These are phyloP conservation scores for Mnemiopsis leidyi DNA, from an alignment of 37 sponge, comb jelly and placozoan genomes.

Conservation along the genomic window DNA sequence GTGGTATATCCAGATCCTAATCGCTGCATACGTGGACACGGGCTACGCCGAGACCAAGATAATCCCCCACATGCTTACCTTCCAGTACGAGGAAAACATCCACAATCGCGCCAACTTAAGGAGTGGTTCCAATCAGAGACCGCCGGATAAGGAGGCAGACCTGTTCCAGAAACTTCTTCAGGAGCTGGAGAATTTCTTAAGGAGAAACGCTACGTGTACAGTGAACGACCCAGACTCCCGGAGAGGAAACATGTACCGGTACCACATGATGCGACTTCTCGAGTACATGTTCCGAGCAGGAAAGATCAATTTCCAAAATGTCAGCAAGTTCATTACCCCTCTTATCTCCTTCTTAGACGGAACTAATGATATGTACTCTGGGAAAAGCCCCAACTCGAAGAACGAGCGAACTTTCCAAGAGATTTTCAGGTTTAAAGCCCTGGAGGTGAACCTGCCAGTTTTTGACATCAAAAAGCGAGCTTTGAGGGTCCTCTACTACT, in stretches of 20 bases:
- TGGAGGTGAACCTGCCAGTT: not conserved
- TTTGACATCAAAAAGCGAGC: not conserved
- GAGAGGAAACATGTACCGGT: not conserved
- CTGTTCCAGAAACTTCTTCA: not conserved
- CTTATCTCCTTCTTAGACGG: not conserved
- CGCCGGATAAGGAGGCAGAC: not conserved
- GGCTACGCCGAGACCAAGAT: not conserved
- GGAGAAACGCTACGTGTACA: not conserved
- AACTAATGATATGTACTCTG: not conserved
- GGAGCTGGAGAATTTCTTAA: not conserved
- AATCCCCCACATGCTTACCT: conserved; percentile 6
- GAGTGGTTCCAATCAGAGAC: not conserved
- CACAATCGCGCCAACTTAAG: not conserved
- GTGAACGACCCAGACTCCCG: not conserved
- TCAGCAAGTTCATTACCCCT: not conserved
- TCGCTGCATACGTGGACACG: not conserved
- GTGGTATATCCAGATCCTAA: not conserved
- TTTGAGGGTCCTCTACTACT: not conserved
- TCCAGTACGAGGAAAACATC: not conserved
- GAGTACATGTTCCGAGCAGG: conserved; percentile 21
- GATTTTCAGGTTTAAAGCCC: not conserved
- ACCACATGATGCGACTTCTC: not conserved
- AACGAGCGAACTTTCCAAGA: not conserved
- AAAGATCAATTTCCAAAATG: not conserved
- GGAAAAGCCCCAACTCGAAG: not conserved